Conservation (phyloP, 64 coral and sea anemone species). For the Montipora sp. region DNA sequence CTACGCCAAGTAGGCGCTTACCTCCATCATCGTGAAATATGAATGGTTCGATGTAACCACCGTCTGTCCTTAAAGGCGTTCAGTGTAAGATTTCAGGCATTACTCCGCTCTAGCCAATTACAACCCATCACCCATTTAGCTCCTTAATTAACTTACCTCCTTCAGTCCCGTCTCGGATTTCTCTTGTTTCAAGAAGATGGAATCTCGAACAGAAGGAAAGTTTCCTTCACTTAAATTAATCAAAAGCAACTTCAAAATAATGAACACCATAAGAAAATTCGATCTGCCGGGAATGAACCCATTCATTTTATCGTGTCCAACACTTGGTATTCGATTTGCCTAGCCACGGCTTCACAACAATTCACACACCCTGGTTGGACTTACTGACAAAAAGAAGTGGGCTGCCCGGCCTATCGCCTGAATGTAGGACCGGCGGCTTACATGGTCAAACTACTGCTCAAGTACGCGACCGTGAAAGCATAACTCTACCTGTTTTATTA, state of each 20-base stretch:
- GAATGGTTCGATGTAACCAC: background rate
- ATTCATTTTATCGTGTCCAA: background rate
- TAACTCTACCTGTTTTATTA: background rate
- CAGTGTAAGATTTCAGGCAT: background rate
- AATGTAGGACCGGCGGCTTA: background rate
- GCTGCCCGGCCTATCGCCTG: background rate
- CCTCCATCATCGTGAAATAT: background rate
- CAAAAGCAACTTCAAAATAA: background rate
- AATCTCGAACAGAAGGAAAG: background rate
- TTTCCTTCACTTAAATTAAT: background rate
- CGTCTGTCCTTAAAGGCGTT: background rate
- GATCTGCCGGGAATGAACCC: background rate
- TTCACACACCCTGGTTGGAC: background rate
- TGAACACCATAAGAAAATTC: background rate
- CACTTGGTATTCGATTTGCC: background rate
- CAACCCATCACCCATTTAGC: background rate
- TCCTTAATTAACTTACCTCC: background rate
- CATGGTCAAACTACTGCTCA: background rate
- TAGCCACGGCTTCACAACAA: background rate
- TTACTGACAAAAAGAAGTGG: background rate
- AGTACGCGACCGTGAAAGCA: background rate
- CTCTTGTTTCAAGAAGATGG: background rate
- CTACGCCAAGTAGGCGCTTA: background rate
- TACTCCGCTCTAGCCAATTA: background rate
- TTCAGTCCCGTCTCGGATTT: background rate